Evolutionary conservation across 2,888 invertebrate genomes (phyloP).

Genomic region (Apodemia zela): DNA sequence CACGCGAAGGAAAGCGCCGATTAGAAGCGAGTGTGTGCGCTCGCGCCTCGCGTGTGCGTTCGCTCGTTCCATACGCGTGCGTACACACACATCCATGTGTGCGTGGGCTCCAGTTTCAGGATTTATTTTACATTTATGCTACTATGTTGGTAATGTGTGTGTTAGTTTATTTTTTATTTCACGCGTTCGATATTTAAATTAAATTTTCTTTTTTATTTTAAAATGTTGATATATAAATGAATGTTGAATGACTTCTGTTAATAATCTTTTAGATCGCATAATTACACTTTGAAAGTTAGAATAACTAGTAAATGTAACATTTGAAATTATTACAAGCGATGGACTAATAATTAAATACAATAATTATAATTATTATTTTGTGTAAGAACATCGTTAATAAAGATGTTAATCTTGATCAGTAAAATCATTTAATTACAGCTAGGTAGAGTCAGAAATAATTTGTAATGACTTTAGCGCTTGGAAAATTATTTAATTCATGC

Average conservation of each 20-base stretch:
- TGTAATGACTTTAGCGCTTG: no score
- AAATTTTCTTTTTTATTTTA: slow-evolving; percentile 42
- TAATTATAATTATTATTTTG: not conserved
- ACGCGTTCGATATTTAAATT: slow-evolving; percentile 44
- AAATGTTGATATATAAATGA: not conserved
- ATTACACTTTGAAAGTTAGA: not conserved
- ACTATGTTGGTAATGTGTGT: slow-evolving; percentile 35
- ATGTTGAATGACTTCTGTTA: not conserved
- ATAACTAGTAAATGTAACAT: not conserved
- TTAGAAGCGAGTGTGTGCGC: slow-evolving; percentile 47
- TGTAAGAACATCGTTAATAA: not conserved
- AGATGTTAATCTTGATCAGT: not conserved
- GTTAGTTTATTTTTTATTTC: slow-evolving; percentile 36
- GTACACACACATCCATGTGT: slow-evolving; percentile 32
- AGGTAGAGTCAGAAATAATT: not conserved
- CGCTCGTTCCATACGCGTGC: slow-evolving; percentile 37
- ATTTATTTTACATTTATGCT: slow-evolving; percentile 46
- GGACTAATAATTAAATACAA: not conserved
- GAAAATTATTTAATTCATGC: no score
- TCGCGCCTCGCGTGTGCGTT: slow-evolving; percentile 31
- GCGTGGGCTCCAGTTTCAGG: slow-evolving; percentile 47
- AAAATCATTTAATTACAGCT: not conserved
- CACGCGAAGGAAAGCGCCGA: slow-evolving; percentile 74
- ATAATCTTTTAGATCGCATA: slow-evolving; percentile 6
- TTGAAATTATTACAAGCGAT: not conserved